These are phyloP conservation scores for Micrasema longulum DNA, from an alignment of 1,140 invertebrate genomes.

Conservation along the genomic window DNA sequence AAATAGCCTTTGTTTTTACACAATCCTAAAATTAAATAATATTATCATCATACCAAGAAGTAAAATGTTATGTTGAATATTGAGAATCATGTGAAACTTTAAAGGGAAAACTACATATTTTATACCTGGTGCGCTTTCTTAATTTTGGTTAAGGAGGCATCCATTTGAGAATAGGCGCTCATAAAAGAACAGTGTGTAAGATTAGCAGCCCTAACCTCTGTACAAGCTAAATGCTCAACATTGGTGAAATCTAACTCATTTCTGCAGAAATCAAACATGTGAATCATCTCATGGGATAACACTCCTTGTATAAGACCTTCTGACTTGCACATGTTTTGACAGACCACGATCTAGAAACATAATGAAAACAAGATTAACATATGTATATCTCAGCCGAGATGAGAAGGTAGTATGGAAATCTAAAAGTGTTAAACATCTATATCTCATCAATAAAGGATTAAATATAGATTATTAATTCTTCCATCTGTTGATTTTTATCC, in stretches of 20 bases:
- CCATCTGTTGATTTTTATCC: no score
- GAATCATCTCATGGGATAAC: conserved; percentile 92
- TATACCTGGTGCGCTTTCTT: conserved; percentile 77
- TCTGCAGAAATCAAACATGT: conserved; percentile 96
- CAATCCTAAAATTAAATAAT: conserved; percentile 76
- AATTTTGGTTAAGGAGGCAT: conserved; percentile 80
- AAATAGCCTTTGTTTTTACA: conserved; percentile 88
- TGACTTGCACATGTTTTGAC: conserved; percentile 83
- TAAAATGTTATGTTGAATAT: no score
- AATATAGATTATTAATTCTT: no score
- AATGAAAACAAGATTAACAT: not conserved
- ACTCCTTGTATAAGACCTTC: conserved; percentile 80
- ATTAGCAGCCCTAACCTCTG: conserved; percentile 93
- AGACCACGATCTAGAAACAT: conserved; percentile 84
- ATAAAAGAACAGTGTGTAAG: conserved; percentile 91
- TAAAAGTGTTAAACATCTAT: no score
- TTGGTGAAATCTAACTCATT: conserved; percentile 92
- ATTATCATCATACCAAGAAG: no score
- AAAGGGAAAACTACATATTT: no score
- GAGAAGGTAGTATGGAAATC: no score
- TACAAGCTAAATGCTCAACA: conserved; percentile 93
- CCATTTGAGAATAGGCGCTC: conserved; percentile 81
- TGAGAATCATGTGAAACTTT: no score
- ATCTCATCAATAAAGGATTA: no score
- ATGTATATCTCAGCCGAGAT: no score